Conservation (phyloP, 2,113 vertebrate genomes). For the Manacus vitellinus region DNA sequence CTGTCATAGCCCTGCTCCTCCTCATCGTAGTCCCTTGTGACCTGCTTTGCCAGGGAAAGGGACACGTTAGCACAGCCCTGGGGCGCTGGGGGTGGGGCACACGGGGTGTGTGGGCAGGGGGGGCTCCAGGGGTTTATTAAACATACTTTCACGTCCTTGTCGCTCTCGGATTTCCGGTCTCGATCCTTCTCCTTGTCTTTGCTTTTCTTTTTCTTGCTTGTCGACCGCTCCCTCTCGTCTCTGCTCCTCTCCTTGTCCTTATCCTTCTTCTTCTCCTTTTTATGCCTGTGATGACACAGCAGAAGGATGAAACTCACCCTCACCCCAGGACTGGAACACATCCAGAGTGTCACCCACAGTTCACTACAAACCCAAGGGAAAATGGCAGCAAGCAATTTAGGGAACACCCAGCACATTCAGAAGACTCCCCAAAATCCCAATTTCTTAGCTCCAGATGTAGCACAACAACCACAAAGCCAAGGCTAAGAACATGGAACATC, state of each 20-base stretch:
- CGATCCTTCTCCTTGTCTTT: constrained; percentile 94
- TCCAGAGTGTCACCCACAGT: neutral
- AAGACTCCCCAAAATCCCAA: no score
- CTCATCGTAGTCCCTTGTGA: constrained; percentile 96
- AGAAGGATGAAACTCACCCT: neutral
- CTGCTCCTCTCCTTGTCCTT: constrained; percentile 88
- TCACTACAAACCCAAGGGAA: neutral
- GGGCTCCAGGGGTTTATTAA: neutral
- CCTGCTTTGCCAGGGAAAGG: constrained; percentile 81
- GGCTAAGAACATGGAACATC: neutral
- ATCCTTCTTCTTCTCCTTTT: constrained; percentile 98
- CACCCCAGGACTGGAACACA: accelerated
- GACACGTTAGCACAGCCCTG: neutral
- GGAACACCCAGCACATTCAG: no score
- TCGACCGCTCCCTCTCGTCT: constrained; percentile 87
- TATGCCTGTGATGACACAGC: constrained; percentile 78
- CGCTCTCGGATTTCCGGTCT: constrained; percentile 89
- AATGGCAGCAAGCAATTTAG: accelerated
- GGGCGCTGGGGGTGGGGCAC: neutral
- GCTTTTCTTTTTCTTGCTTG: constrained; percentile 92
- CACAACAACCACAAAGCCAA: neutral
- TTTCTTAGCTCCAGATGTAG: neutral
- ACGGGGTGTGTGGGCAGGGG: no score
- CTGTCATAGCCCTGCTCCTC: constrained; percentile 98
- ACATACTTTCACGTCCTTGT: constrained; percentile 95